Conservation (phyloP, 1,140 invertebrate species). For the Helicoverpa armigera region DNA sequence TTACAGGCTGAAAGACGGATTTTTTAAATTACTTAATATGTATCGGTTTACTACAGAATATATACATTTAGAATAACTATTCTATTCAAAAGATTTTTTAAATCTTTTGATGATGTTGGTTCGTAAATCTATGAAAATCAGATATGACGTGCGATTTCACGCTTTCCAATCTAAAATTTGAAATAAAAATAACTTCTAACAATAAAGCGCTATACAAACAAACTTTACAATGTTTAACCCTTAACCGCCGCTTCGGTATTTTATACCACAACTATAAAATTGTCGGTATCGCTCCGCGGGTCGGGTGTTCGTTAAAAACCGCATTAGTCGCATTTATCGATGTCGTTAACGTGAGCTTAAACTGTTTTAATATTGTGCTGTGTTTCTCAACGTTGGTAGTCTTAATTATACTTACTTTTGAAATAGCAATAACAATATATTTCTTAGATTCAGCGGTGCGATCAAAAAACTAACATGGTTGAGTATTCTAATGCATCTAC, state of each 20-base stretch:
- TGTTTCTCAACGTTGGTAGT: slow-evolving; percentile 53
- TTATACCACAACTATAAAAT: slow-evolving; percentile 60
- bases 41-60: too few species aligned
- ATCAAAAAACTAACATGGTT: background rate
- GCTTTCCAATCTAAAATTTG: background rate
- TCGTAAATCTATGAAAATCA: too few species aligned
- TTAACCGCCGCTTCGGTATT: slow-evolving; percentile 45
- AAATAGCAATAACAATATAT: too few species aligned
- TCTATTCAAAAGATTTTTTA: too few species aligned
- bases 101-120: too few species aligned
- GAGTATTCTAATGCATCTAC: too few species aligned
- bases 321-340: slow-evolving; percentile 72
- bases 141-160: too few species aligned
- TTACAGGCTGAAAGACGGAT: too few species aligned
- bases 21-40: too few species aligned
- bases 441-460: too few species aligned
- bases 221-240: slow-evolving; percentile 48
- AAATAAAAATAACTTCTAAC: slow-evolving; percentile 25
- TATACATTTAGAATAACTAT: too few species aligned
- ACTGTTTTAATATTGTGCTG: slow-evolving; percentile 59
- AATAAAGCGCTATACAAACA: slow-evolving; percentile 24
- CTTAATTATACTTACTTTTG: too few species aligned
- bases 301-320: slow-evolving; percentile 68
- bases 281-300: slow-evolving; percentile 46
- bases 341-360: slow-evolving; percentile 69